Base-by-base conservation (phyloP, 1,140 invertebrate species). In the Spodoptera frugiperda region DNA sequence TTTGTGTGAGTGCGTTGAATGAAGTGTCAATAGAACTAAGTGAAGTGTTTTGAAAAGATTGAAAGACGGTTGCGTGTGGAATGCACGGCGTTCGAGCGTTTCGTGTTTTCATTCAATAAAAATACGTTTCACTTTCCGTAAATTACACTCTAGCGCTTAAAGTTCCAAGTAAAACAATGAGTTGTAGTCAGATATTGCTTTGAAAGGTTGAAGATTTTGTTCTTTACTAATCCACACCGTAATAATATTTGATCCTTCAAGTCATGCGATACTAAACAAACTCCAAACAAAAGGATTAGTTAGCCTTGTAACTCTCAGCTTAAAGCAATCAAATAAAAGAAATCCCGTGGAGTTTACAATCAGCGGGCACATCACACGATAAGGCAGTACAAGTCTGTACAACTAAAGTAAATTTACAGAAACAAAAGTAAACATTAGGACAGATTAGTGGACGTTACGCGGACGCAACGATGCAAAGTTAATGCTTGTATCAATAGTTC, bases 401-500 rank as follows among this genome's bases (percentile, higher is more conserved):
- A 49, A 57, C 65, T 59, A 68, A 71, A 70, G 74, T 77, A 83
- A 83, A 86, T 87, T 87, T 83, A 86, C 87, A 83, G 86, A 82
- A 86, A 87, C 80, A 86, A 78, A 81, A 79, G 80, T 82, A 78
- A 88, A 89, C 83, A 89, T 89, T 88, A 82, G 81, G 59, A 75
- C 85, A 87, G 87, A 87, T 91, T 89, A 89, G 78, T 73, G 30
- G 54, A 61, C 53, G 76, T 77, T 55, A 73, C 76, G 78, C 78
- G 61, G 51, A 55, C 76, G 70, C 72, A 51, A 81, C 78, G 44
- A 70, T 78, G 53, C 70, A 70, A 72, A 82, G 76, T 82, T 88
- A 84, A 83, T 84, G 78, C 84, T 70, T 84, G 78, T 89, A 87
- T 84, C 90, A 89, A 87, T 89, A 87, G 68, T 82, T 78, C 68